These are phyloP conservation scores for Antheraea assamensis DNA, from an alignment of 2,888 invertebrate genomes.

Conservation along the genomic window DNA sequence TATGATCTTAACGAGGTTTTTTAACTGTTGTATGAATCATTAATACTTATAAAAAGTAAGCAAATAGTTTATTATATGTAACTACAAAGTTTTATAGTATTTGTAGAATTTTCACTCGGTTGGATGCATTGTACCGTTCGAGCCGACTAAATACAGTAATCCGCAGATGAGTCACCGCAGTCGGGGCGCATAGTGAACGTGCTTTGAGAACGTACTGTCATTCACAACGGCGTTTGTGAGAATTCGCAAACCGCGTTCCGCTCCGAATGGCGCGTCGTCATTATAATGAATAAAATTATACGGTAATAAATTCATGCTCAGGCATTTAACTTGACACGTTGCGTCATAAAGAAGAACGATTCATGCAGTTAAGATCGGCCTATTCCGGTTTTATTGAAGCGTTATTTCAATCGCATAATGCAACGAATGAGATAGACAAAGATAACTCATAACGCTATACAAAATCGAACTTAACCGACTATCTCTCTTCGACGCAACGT, in stretches of 20 bases:
- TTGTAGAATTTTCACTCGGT: slow-evolving; percentile 6
- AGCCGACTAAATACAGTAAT: background rate
- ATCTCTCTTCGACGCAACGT: no score
- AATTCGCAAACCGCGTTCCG: slow-evolving; percentile 1
- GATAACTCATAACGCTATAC: no score
- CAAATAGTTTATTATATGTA: background rate
- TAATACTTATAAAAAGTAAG: background rate
- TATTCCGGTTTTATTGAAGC: no score
- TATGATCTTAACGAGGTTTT: background rate
- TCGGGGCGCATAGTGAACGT: background rate
- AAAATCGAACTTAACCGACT: no score
- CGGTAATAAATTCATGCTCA: background rate
- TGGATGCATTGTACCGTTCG: slow-evolving; percentile 1
- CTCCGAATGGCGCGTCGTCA: background rate
- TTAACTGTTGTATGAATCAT: background rate
- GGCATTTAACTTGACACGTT: no score
- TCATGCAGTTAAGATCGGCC: no score
- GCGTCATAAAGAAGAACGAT: no score
- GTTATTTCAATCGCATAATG: no score
- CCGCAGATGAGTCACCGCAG: slow-evolving; percentile 1
- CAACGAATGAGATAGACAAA: no score
- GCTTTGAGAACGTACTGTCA: slow-evolving; percentile 5
- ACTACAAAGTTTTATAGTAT: background rate
- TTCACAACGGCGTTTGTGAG: background rate
- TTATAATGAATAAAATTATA: background rate